phyloP scores from a whole-genome alignment of 2,888 invertebrate genomes.

The Drosophila greeni region DNA sequence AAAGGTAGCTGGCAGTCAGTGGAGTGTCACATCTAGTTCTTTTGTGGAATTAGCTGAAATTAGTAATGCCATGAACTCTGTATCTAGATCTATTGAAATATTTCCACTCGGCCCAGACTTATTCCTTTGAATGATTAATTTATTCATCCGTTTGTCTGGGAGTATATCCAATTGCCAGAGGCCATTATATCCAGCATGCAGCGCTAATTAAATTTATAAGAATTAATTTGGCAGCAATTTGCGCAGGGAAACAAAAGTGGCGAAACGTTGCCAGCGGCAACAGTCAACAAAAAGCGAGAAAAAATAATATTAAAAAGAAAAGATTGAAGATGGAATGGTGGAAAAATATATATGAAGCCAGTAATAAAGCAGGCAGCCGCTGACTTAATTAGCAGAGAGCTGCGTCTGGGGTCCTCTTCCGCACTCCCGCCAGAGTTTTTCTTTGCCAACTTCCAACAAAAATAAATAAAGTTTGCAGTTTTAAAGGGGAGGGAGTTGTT shows the following conservation, averaged over 20 bases:
- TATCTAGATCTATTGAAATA: not conserved
- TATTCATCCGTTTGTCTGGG: slow-evolving; percentile 20
- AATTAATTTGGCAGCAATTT: slow-evolving; percentile 64
- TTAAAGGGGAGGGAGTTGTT: slow-evolving; percentile 45
- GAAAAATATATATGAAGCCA: slow-evolving; percentile 29
- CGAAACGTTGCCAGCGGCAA: slow-evolving; percentile 52
- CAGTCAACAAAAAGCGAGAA: slow-evolving; percentile 23
- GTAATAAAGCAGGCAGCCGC: slow-evolving; percentile 53
- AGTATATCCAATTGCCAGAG: slow-evolving; percentile 39
- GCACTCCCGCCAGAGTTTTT: slow-evolving; percentile 7
- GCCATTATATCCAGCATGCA: slow-evolving; percentile 34
- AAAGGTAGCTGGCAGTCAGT: slow-evolving; percentile 4
- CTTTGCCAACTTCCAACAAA: slow-evolving; percentile 2
- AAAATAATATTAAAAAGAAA: slow-evolving; percentile 8
- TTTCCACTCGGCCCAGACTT: not conserved
- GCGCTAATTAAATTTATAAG: slow-evolving; percentile 74
- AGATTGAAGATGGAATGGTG: slow-evolving; percentile 23
- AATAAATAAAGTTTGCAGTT: slow-evolving; percentile 44
- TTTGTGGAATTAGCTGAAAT: slow-evolving; percentile 6
- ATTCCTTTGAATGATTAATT: slow-evolving; percentile 2
- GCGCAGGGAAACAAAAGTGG: slow-evolving; percentile 45
- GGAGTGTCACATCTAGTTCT: not conserved
- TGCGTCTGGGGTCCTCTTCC: slow-evolving; percentile 27
- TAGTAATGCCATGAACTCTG: not conserved
- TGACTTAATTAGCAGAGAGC: slow-evolving; percentile 58